Conservation (phyloP, 2,113 vertebrate genomes). For the Dunckerocampus dactyliophorus region DNA sequence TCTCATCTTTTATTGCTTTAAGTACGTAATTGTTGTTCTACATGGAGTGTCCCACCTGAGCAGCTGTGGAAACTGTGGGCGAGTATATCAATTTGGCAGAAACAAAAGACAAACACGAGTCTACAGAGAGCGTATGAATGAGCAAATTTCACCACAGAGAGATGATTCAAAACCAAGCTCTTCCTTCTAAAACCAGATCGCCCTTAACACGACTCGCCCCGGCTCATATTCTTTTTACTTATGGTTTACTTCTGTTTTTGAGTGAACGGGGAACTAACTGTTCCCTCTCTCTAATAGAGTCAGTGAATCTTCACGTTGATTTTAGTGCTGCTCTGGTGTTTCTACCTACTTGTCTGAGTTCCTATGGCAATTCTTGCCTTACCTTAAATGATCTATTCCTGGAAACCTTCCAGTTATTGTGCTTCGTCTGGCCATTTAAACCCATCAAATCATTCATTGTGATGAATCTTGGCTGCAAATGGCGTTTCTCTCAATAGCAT, state of each 20-base stretch:
- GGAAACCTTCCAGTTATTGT: neutral
- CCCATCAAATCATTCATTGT: neutral
- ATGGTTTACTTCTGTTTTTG: constrained; percentile 53
- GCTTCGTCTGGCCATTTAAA: neutral
- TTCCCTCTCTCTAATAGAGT: constrained; percentile 17
- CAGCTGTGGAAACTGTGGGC: constrained; percentile 31
- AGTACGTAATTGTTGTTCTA: constrained; percentile 47
- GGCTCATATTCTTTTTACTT: constrained; percentile 25
- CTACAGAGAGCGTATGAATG: constrained; percentile 43
- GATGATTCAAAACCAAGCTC: constrained; percentile 53
- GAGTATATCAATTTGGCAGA: constrained; percentile 43
- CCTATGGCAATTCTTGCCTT: neutral
- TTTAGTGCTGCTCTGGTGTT: constrained; percentile 5
- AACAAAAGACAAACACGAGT: constrained; percentile 57
- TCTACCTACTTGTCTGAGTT: neutral
- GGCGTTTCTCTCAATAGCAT: neutral
- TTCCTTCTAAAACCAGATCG: constrained; percentile 37
- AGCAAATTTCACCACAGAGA: constrained; percentile 40
- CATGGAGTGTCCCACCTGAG: constrained; percentile 47
- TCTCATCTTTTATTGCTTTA: constrained; percentile 38
- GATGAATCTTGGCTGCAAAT: too few species aligned
- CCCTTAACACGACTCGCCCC: constrained; percentile 32
- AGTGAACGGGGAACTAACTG: constrained; percentile 25
- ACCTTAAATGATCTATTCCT: neutral
- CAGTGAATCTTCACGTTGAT: constrained; percentile 13